phyloP scores from a whole-genome alignment of 1,140 invertebrate species.

The Diprion similis region DNA sequence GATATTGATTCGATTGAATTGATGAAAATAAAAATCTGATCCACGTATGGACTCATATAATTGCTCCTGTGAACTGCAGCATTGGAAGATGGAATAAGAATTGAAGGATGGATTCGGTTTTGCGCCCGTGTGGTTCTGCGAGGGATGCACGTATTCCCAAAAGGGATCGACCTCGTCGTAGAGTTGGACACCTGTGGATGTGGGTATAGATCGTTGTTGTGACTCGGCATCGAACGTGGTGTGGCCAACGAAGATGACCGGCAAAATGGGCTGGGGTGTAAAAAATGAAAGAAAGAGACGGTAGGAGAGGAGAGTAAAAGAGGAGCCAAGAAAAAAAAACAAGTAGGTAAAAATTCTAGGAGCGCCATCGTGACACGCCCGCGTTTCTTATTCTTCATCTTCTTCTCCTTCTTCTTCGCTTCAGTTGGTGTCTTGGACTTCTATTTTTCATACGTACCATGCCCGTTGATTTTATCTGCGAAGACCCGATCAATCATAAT shows the following conservation, averaged over 20 bases:
- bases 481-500: slow-evolving; percentile 1
- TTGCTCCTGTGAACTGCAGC: too few relatives aligned
- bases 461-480: background rate
- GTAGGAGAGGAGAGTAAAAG: background rate
- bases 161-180: background rate
- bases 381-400: background rate
- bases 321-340: too few relatives aligned
- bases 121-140: background rate
- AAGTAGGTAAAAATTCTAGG: background rate
- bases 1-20: too few relatives aligned
- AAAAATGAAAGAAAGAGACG: too few relatives aligned
- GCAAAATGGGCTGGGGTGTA: background rate
- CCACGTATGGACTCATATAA: too few relatives aligned
- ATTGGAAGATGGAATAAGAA: background rate
- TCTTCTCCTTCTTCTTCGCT: too few relatives aligned
- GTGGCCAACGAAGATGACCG: background rate
- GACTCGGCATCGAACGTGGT: background rate
- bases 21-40: too few relatives aligned
- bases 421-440: too few relatives aligned
- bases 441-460: too few relatives aligned
- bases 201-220: background rate
- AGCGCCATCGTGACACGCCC: background rate
- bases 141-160: background rate
- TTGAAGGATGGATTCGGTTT: background rate
- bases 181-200: background rate